Conservation (phyloP, 2,113 vertebrate genomes). For the Esox niger region DNA sequence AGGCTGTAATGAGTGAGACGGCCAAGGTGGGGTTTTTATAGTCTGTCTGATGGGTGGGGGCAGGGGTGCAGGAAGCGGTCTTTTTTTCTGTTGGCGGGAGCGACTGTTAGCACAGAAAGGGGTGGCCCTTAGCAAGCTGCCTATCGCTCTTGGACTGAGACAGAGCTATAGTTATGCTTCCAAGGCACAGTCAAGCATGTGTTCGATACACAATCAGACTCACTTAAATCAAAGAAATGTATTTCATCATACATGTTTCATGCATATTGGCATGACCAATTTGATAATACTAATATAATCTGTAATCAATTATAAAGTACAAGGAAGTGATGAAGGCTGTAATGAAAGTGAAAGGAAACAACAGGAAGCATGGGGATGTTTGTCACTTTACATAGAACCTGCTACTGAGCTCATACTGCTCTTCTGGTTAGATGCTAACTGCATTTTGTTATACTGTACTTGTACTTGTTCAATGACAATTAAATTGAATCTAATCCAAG, state of each 20-base stretch:
- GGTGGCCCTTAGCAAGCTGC: background rate
- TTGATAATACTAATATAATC: background rate
- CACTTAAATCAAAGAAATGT: background rate
- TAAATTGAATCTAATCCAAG: too few species aligned
- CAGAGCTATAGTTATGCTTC: background rate
- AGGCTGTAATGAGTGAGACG: conserved; percentile 13
- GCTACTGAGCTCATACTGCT: too few species aligned
- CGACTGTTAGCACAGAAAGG: conserved; percentile 13
- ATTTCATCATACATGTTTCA: background rate
- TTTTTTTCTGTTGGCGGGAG: conserved; percentile 34
- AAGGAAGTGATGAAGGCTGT: too few species aligned
- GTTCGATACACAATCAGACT: background rate
- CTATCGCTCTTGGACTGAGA: background rate
- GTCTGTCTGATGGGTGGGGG: background rate
- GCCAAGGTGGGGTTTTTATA: conserved; percentile 14
- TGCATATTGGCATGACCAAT: background rate
- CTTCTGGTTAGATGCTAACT: too few species aligned
- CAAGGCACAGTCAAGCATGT: background rate
- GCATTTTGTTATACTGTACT: too few species aligned
- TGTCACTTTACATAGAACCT: too few species aligned
- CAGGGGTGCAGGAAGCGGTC: conserved; percentile 5
- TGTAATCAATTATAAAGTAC: too few species aligned
- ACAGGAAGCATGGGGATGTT: too few species aligned
- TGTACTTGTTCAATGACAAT: too few species aligned
- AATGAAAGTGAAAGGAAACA: too few species aligned